Evolutionary conservation across 2,113 vertebrate genomes (phyloP).

Genomic region (Falco punctatus): DNA sequence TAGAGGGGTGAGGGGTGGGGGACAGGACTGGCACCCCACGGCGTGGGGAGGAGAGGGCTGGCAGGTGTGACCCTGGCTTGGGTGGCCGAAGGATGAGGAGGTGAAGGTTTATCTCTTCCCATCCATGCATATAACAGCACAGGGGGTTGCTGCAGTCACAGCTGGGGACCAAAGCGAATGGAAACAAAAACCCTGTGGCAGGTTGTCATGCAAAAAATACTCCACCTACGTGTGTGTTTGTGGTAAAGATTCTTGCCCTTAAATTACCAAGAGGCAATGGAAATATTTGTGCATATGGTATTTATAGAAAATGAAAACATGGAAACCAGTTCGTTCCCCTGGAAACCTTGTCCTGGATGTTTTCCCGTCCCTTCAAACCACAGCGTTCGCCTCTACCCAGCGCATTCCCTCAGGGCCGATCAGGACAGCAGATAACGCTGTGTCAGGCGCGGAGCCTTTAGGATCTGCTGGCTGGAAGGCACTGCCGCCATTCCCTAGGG

Average conservation of each 20-base stretch:
- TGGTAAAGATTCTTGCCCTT: not conserved
- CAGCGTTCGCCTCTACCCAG: not conserved
- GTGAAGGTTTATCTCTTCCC: not conserved
- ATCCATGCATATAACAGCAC: fast-evolving
- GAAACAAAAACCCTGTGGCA: not conserved
- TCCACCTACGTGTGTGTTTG: fast-evolving
- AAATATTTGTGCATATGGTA: not conserved
- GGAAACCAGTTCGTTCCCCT: not conserved
- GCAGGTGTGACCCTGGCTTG: not conserved
- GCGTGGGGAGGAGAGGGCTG: not conserved
- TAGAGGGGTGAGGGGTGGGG: not conserved
- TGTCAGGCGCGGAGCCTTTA: fast-evolving
- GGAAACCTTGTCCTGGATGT: not conserved
- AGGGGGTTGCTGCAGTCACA: not conserved
- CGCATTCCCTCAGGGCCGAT: fast-evolving
- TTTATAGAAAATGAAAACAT: not conserved
- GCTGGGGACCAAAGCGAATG: not conserved
- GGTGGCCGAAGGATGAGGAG: not conserved
- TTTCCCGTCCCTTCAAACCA: not conserved
- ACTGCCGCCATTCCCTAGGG: fast-evolving
- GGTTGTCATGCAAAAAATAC: not conserved
- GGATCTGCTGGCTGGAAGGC: not conserved
- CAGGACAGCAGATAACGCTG: fast-evolving
- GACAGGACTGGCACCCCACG: fast-evolving
- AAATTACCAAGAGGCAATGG: not conserved